Conservation (phyloP, 2,888 invertebrate genomes). For the Thereva nobilitata region DNA sequence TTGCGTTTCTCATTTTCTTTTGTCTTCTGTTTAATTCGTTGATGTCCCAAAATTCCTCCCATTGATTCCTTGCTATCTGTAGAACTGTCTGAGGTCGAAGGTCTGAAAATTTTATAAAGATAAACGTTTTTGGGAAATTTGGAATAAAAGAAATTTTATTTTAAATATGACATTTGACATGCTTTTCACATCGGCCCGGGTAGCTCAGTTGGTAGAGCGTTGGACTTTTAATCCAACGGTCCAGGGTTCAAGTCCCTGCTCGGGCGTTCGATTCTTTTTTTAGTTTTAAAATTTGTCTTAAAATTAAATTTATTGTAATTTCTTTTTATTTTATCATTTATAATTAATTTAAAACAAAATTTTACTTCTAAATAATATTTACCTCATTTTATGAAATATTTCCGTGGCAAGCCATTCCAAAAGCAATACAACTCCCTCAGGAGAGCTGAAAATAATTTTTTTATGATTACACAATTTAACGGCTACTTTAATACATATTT, state of each 20-base stretch:
- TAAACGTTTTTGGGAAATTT: no score
- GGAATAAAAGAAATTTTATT: no score
- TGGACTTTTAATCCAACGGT: constrained; percentile 50
- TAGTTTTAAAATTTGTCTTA: not conserved
- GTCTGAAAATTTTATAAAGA: no score
- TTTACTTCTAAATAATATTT: not conserved
- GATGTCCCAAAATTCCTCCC: no score
- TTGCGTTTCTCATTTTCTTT: no score
- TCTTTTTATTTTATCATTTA: not conserved
- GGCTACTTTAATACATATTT: constrained; percentile 2
- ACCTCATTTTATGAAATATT: not conserved
- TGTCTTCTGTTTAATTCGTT: no score
- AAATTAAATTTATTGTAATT: not conserved
- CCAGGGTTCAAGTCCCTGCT: constrained; percentile 50
- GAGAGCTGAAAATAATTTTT: constrained; percentile 1
- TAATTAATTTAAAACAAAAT: not conserved
- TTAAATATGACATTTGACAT: not conserved
- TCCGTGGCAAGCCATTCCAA: not conserved
- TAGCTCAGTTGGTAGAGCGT: constrained; percentile 48
- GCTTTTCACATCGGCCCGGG: constrained; percentile 42
- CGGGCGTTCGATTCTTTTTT: constrained; percentile 42
- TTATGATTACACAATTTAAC: not conserved
- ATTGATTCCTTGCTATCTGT: no score
- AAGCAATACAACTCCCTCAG: not conserved
- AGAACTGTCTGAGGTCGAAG: no score